Percentiles rank a stretch among this genome's conserved stretches.
Evolutionary conservation across 1,140 invertebrate genomes (phyloP).

Genomic region (Hormaphis cornu): DNA sequence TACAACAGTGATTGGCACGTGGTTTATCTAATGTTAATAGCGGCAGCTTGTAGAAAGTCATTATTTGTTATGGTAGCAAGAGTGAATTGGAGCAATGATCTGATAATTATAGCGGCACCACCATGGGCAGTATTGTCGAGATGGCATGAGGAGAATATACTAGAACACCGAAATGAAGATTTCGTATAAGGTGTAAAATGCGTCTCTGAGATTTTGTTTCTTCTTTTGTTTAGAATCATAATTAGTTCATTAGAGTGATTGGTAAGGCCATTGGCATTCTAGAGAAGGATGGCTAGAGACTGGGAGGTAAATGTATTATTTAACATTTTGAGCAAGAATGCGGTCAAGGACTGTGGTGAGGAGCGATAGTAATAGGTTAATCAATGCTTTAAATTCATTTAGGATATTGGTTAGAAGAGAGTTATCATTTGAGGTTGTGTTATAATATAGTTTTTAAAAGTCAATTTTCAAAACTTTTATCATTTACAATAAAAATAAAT

Average conservation of each 20-base stretch:
- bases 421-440: background rate
- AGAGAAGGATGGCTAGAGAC: background rate
- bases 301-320: background rate
- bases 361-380: background rate
- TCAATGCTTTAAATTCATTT: background rate
- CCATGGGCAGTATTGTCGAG: background rate
- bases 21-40: background rate
- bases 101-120: conserved; percentile 1
- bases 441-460: too few species aligned
- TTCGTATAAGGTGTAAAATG: background rate
- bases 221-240: background rate
- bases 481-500: too few species aligned
- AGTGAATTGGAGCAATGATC: background rate
- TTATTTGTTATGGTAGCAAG: background rate
- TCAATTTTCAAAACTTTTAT: too few species aligned
- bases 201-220: background rate
- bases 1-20: background rate
- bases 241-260: background rate
- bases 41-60: conserved; percentile 1
- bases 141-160: background rate
- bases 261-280: background rate
- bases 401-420: background rate
- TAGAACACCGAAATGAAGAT: background rate
- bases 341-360: background rate
- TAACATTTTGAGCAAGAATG: background rate